Conservation (phyloP, 2,888 invertebrate species). For the Habrosyne pyritoides region DNA sequence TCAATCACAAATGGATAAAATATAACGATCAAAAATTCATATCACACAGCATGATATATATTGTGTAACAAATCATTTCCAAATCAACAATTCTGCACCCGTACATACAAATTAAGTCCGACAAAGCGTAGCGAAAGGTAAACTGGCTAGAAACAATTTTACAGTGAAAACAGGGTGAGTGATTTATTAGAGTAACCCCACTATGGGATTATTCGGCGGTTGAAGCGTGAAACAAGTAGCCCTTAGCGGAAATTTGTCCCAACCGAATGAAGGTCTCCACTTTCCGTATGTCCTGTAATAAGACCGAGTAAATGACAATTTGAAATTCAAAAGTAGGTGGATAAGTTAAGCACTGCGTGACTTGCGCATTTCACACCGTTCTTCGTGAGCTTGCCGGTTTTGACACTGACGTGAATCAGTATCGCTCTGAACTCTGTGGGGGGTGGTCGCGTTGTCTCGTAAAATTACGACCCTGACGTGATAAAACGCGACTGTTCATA, state of each 20-base stretch:
- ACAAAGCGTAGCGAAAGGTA: not conserved
- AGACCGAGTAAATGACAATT: constrained; percentile 67
- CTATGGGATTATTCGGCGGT: constrained; percentile 28
- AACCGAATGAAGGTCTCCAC: constrained; percentile 41
- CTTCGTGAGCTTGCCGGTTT: constrained; percentile 55
- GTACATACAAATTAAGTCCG: not conserved
- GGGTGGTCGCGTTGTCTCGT: constrained; percentile 46
- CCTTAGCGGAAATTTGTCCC: constrained; percentile 50
- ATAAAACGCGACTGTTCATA: constrained; percentile 59
- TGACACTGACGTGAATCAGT: constrained; percentile 68
- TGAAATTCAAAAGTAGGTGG: constrained; percentile 72
- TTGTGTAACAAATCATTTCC: not conserved
- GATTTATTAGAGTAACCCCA: constrained; percentile 39
- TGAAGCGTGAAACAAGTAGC: constrained; percentile 45
- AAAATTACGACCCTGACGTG: constrained; percentile 49
- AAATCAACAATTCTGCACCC: not conserved
- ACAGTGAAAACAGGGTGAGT: constrained; percentile 25
- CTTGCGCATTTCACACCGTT: constrained; percentile 79
- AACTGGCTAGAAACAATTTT: constrained; percentile 3
- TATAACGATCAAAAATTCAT: too few relatives aligned
- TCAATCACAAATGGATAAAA: not conserved
- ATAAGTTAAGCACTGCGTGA: constrained; percentile 74
- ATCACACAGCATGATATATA: not conserved
- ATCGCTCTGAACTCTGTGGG: constrained; percentile 43
- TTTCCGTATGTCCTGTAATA: constrained; percentile 57